These are phyloP conservation scores for Thera obeliscata DNA, from an alignment of 2,888 invertebrate genomes.

Conservation along the genomic window DNA sequence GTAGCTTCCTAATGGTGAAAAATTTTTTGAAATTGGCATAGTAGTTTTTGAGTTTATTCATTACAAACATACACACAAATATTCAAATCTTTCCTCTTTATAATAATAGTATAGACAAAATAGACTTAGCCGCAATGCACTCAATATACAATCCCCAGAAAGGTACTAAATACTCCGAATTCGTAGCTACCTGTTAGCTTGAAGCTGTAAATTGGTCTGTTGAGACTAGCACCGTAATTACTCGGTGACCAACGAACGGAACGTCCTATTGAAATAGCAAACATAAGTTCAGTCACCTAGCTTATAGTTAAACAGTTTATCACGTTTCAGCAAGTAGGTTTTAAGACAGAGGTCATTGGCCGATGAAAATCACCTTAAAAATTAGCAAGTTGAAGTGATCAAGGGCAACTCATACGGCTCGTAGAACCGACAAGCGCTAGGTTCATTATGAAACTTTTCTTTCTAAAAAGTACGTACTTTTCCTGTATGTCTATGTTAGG, in stretches of 20 bases:
- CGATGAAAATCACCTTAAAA: neutral
- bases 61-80: too few relatives aligned
- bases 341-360: neutral
- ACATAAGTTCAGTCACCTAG: slow-evolving; percentile 37
- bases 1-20: too few relatives aligned
- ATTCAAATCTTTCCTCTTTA: too few relatives aligned
- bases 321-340: neutral
- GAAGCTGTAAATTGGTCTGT: slow-evolving; percentile 46
- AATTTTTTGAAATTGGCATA: too few relatives aligned
- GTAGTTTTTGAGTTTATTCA: too few relatives aligned
- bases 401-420: too few relatives aligned
- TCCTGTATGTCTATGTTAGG: too few relatives aligned
- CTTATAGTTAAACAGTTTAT: slow-evolving; percentile 5
- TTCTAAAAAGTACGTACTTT: too few relatives aligned
- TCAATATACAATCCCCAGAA: slow-evolving; percentile 1
- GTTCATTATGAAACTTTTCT: too few relatives aligned
- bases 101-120: neutral
- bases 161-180: slow-evolving; percentile 43
- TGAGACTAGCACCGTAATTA: slow-evolving; percentile 47
- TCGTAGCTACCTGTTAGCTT: slow-evolving; percentile 48
- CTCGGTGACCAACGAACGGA: slow-evolving; percentile 34
- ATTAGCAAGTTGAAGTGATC: too few relatives aligned
- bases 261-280: slow-evolving; percentile 37
- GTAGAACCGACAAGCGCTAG: too few relatives aligned
- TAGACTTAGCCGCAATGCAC: neutral